Base-by-base conservation (phyloP, 1,140 invertebrate species). In the Drosophila parabipectinata region DNA sequence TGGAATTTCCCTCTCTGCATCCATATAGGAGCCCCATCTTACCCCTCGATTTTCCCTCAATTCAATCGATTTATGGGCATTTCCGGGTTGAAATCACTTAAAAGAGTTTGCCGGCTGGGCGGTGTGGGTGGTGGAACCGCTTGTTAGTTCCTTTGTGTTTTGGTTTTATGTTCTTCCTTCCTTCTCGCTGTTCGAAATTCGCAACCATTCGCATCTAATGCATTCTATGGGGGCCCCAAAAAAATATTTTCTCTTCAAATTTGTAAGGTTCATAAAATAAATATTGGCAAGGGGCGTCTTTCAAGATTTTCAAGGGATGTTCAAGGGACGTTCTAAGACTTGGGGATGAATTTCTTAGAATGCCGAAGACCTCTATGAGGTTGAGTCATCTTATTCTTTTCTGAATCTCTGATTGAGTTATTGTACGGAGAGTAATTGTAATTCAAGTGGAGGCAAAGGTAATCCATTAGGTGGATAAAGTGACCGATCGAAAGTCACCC, bases 21-120 rank as follows among this genome's bases (percentile, higher is more conserved):
- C 28, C 57, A 21, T 32, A 64, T 32, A 37, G 21, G 34, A 47
- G 8, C 15, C 15, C 71, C 54, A 41, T 52, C 14, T 8, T 47
- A n/a, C 69, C 48, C 28, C 58, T 34, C 56, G 4, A n/a, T 8
- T 26, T 8, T 26, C 18, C 21, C 8, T 1, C 34, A 26, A 55
- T 53, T 8, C 62, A 87, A 85, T 85, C 82, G 82, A 85, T 85
- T 85, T 85, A 85, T 88, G 82, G 82, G 74, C 78, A 85, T 82
- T 85, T 85, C 82, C 82, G 82, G 82, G 82, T 87, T 88, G 78
- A 85, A 85, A 85, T 85, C 82, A 82, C 82, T 85, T 85, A 88
- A 81, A 85, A 78, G 74, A 61, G 63, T 69, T 69, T 69, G 66
- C 64, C 37, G 50, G 53, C 37, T 15, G 44, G 64, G 18, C 3